These are phyloP conservation scores for Stictocephala bisonia DNA, from an alignment of 2,888 invertebrate genomes.

Conservation along the genomic window DNA sequence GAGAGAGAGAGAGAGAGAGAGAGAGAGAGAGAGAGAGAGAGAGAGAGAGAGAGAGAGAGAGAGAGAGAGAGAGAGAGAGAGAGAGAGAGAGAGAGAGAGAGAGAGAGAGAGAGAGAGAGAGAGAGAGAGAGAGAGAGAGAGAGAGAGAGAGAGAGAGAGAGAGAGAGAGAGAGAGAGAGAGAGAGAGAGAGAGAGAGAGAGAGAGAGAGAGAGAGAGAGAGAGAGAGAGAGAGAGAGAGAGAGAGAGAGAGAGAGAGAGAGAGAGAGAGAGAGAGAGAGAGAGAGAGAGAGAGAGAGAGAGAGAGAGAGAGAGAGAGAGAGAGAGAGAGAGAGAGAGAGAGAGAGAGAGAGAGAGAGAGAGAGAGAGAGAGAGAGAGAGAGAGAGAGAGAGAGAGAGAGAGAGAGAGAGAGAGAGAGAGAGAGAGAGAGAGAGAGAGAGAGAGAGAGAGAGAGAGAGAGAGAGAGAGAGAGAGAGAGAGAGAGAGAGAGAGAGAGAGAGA, in stretches of 20 bases:
- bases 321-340: slow-evolving; percentile 13
- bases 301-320: background rate
- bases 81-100: background rate
- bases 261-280: background rate
- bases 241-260: slow-evolving; percentile 6
- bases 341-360: background rate
- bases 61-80: background rate
- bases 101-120: slow-evolving; percentile 10
- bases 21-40: slow-evolving; percentile 17
- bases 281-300: slow-evolving; percentile 13
- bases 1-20: slow-evolving; percentile 13
- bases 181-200: slow-evolving; percentile 13
- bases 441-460: background rate
- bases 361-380: slow-evolving; percentile 13
- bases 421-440: slow-evolving; percentile 13
- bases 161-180: background rate
- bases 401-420: background rate
- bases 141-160: slow-evolving; percentile 13
- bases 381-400: slow-evolving; percentile 3
- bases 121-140: background rate
- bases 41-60: slow-evolving; percentile 21
- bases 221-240: slow-evolving; percentile 6
- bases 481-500: background rate
- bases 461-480: slow-evolving; percentile 13
- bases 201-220: background rate